Evolutionary conservation across 2,113 vertebrate genomes (phyloP).

Genomic region (Octodon degus): DNA sequence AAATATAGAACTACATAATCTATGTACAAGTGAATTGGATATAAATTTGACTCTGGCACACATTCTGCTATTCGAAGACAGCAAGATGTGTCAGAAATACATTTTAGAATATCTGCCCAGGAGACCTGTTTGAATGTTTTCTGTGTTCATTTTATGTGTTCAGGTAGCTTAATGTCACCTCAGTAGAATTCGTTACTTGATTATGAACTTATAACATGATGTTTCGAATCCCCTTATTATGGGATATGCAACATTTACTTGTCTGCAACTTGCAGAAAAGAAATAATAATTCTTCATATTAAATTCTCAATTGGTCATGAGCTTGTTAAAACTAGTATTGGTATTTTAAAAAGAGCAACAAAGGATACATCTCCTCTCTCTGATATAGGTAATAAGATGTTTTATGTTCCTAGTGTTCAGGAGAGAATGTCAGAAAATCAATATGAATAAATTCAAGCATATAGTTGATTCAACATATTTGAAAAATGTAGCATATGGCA

Average conservation of each 20-base stretch:
- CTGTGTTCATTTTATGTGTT: slow-evolving; percentile 53
- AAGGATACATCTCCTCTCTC: slow-evolving; percentile 72
- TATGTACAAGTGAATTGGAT: slow-evolving; percentile 9
- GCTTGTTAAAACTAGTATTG: slow-evolving; percentile 65
- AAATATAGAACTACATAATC: not conserved
- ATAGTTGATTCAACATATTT: slow-evolving; percentile 60
- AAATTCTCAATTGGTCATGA: slow-evolving; percentile 68
- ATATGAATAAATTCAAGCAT: slow-evolving; percentile 64
- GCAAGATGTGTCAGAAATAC: not conserved
- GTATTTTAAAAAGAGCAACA: slow-evolving; percentile 77
- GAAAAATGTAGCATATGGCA: slow-evolving; percentile 48
- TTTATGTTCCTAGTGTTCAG: slow-evolving; percentile 74
- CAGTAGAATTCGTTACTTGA: slow-evolving; percentile 57
- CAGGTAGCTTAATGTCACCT: slow-evolving; percentile 49
- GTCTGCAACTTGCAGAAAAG: slow-evolving; percentile 22
- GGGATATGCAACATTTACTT: not conserved
- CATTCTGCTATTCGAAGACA: not conserved
- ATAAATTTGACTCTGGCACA: not conserved
- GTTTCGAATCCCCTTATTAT: not conserved
- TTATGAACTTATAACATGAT: not conserved
- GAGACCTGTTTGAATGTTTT: slow-evolving; percentile 38
- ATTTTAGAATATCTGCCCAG: not conserved
- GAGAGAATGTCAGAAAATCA: slow-evolving; percentile 74
- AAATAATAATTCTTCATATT: slow-evolving; percentile 63
- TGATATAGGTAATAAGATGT: slow-evolving; percentile 76